Percentiles rank a stretch among this genome's conserved stretches.
phyloP scores from a whole-genome alignment of 2,113 vertebrate genomes.

The Dasypus novemcinctus region DNA sequence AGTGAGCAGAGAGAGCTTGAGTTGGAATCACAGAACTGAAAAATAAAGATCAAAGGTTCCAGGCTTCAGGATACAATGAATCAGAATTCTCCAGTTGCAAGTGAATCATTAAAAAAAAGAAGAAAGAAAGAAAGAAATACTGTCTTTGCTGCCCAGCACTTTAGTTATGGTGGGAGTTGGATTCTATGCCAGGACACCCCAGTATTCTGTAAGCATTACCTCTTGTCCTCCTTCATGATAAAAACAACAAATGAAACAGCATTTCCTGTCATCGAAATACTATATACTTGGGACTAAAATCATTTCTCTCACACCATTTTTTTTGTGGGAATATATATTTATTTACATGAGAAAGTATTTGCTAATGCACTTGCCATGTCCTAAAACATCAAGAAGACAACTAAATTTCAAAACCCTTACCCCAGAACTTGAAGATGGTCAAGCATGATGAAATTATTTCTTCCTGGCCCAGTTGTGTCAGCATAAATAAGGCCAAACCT shows the following conservation, averaged over 20 bases:
- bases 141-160: not conserved
- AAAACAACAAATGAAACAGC: not conserved
- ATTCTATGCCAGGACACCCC: fast-evolving
- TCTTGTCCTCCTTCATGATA: not conserved
- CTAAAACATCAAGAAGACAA: not conserved
- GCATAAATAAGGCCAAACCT: not conserved
- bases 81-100: not conserved
- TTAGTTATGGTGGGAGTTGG: not conserved
- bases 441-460: not conserved
- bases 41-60: slow-evolving; percentile 19
- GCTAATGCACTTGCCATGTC: not conserved
- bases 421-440: not conserved
- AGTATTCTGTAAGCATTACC: not conserved
- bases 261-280: not conserved
- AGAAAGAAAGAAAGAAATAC: not conserved
- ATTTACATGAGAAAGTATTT: not conserved
- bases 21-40: not conserved
- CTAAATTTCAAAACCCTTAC: not conserved
- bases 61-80: not conserved
- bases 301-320: not conserved
- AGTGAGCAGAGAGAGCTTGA: not conserved
- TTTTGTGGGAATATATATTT: not conserved
- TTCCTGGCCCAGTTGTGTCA: not conserved
- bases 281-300: not conserved
- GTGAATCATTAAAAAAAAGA: not conserved